Conservation (phyloP, 2,888 invertebrate genomes). For the Diploptera punctata region DNA sequence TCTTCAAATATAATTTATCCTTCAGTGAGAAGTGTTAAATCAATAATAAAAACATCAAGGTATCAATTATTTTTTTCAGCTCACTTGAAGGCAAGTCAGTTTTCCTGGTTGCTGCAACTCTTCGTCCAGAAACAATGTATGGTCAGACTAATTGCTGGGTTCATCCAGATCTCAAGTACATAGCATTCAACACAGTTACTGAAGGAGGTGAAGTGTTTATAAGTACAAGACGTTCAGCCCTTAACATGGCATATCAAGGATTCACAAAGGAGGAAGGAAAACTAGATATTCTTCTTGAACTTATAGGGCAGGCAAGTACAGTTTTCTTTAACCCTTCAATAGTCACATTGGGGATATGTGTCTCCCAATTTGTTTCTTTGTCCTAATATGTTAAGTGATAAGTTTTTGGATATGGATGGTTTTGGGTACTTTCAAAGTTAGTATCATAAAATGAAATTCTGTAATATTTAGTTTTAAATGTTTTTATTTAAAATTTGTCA, state of each 20-base stretch:
- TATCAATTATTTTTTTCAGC: slow-evolving; percentile 57
- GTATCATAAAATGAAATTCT: too few relatives aligned
- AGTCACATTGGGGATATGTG: too few relatives aligned
- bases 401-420: too few relatives aligned
- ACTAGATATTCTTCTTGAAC: slow-evolving; percentile 70
- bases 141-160: slow-evolving; percentile 99
- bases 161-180: slow-evolving; percentile 92
- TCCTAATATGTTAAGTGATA: too few relatives aligned
- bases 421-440: too few relatives aligned
- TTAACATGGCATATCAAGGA: slow-evolving; percentile 96
- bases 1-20: too few relatives aligned
- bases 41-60: too few relatives aligned
- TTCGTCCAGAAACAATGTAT: slow-evolving; percentile 99
- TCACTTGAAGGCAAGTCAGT: slow-evolving; percentile 63
- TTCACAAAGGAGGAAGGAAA: slow-evolving; percentile 83
- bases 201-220: slow-evolving; percentile 80
- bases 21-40: too few relatives aligned
- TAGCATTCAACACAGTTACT: slow-evolving; percentile 78
- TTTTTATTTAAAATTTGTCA: too few relatives aligned
- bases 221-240: slow-evolving; percentile 86
- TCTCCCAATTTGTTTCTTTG: too few relatives aligned
- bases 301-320: slow-evolving; percentile 68
- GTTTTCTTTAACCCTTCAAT: slow-evolving; percentile 17
- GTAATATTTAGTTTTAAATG: too few relatives aligned
- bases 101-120: slow-evolving; percentile 94